phyloP scores from a whole-genome alignment of 2,113 vertebrate species.

The Probosciger aterrimus region DNA sequence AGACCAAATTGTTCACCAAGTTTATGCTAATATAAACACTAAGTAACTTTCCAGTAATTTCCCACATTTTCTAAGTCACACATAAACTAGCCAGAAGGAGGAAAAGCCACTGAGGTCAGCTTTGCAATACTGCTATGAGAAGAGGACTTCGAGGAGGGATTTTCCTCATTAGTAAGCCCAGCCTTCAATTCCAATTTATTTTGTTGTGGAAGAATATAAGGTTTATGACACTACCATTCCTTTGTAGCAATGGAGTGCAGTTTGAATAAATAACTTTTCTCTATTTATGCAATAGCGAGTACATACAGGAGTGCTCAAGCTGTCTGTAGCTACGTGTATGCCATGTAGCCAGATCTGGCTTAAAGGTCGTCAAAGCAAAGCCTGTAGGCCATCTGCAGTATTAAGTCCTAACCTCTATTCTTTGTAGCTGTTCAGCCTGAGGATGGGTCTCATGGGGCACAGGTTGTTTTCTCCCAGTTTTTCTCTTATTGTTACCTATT shows the following conservation, averaged over 20 bases:
- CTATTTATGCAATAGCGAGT: not conserved
- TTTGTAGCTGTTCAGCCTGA: not conserved
- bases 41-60: not conserved
- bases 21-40: not conserved
- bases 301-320: not conserved
- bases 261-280: not conserved
- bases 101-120: not conserved
- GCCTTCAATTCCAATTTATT: not conserved
- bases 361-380: not conserved
- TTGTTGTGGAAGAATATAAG: not conserved
- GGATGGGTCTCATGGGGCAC: not conserved
- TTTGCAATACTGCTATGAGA: not conserved
- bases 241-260: not conserved
- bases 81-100: not conserved
- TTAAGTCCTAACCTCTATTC: not conserved
- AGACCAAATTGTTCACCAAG: not conserved
- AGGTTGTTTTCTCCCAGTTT: not conserved
- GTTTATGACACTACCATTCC: not conserved
- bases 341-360: not conserved
- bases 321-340: not conserved
- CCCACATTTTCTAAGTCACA: not conserved
- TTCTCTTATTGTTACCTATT: not conserved
- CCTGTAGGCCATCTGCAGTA: not conserved
- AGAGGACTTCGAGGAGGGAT: not conserved
- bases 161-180: not conserved